phyloP scores from a whole-genome alignment of 37 sponge, comb jelly and placozoan genomes.

The Cliona cf. orientalis region DNA sequence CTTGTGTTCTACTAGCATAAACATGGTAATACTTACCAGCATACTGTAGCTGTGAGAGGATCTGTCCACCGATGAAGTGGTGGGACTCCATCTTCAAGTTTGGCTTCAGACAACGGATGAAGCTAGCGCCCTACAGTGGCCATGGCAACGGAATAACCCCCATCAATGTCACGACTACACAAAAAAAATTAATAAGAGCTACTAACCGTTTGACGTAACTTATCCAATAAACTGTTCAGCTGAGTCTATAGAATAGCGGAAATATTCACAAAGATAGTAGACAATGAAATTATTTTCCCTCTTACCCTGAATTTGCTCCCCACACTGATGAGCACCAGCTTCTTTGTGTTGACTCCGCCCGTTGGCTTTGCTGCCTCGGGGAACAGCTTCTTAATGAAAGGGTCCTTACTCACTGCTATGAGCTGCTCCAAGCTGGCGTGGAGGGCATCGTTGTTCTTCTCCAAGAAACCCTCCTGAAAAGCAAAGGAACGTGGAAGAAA shows the following conservation, averaged over 20 bases:
- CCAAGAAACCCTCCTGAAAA: constrained; percentile 89
- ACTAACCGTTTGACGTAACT: constrained; percentile 80
- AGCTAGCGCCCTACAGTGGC: constrained; percentile 72
- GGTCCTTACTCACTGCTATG: constrained; percentile 73
- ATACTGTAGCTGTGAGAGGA: constrained; percentile 90
- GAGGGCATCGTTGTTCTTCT: constrained; percentile 96
- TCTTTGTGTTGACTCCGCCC: constrained; percentile 68
- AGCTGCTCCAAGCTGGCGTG: constrained; percentile 90
- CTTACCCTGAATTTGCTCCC: constrained; percentile 94
- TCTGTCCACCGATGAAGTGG: constrained; percentile 80
- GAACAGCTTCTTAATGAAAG: constrained; percentile 78
- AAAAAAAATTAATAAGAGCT: neutral
- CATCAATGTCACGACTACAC: neutral
- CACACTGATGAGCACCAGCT: constrained; percentile 85
- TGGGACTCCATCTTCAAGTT: constrained; percentile 83
- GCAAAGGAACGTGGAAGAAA: too few relatives aligned
- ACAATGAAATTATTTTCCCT: neutral
- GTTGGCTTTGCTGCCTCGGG: constrained; percentile 43
- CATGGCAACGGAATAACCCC: neutral
- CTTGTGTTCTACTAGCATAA: too few relatives aligned
- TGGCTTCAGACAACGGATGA: constrained; percentile 97
- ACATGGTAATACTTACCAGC: constrained; percentile 68
- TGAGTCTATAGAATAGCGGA: constrained; percentile 57
- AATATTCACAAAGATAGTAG: neutral
- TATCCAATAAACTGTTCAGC: constrained; percentile 81